These are phyloP conservation scores for Vipera ursinii DNA, from an alignment of 2,797 vertebrate genomes.

Conservation along the genomic window DNA sequence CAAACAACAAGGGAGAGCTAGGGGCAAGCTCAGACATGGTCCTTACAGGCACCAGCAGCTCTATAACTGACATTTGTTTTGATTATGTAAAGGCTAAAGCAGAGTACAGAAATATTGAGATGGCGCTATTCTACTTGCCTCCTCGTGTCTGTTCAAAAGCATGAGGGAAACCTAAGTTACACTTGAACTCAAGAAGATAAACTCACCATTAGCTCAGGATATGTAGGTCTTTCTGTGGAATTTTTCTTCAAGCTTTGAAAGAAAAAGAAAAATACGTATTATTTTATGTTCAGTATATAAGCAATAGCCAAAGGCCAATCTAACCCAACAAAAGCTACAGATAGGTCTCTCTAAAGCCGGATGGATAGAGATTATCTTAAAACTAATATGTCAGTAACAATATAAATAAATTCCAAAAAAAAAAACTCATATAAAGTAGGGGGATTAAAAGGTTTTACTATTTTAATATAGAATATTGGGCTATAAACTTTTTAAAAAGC, in stretches of 20 bases:
- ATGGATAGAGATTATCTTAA: not conserved
- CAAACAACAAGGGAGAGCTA: not conserved
- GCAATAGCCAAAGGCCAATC: not conserved
- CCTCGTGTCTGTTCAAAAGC: not conserved
- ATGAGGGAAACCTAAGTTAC: too few relatives aligned
- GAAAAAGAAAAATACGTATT: constrained; percentile 27
- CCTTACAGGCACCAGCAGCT: not conserved
- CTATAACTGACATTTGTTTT: not conserved
- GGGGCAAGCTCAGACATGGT: too few relatives aligned
- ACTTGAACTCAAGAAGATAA: not conserved
- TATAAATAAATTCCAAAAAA: not conserved
- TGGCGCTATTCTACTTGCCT: not conserved
- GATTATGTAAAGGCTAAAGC: not conserved
- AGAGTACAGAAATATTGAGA: not conserved
- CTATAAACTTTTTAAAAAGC: not conserved
- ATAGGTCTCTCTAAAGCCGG: not conserved
- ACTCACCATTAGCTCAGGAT: constrained; percentile 97
- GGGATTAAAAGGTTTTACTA: not conserved
- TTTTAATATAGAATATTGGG: not conserved
- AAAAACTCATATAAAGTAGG: not conserved
- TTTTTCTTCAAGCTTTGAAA: constrained; percentile 94
- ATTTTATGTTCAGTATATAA: not conserved
- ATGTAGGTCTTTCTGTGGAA: constrained; percentile 95
- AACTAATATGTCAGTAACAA: not conserved
- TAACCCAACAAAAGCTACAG: not conserved